Evolutionary conservation across 2,797 vertebrate species (phyloP).

Genomic region (Limosa lapponica): DNA sequence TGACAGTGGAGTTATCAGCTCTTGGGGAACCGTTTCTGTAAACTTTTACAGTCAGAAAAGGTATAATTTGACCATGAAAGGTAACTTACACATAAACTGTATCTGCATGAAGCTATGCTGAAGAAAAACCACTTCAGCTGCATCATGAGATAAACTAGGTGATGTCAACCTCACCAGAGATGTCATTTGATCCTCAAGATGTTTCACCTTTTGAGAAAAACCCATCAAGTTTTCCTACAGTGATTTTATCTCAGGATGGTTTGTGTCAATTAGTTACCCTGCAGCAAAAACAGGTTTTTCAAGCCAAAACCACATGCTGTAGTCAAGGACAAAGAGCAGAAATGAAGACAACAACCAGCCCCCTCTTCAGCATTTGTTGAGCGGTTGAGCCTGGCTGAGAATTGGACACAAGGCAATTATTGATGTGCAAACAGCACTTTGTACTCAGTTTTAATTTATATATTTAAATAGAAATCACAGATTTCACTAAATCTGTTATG

Average conservation of each 20-base stretch:
- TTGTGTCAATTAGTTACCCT: neutral
- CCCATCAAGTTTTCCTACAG: neutral
- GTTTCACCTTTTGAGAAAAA: neutral
- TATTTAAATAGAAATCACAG: constrained; percentile 35
- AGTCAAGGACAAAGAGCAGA: neutral
- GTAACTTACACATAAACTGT: neutral
- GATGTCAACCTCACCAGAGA: neutral
- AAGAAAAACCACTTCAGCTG: neutral
- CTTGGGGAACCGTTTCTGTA: neutral
- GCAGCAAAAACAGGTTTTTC: neutral
- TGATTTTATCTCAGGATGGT: neutral
- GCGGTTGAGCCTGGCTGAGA: neutral
- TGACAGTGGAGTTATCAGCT: neutral
- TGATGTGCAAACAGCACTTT: constrained; percentile 18
- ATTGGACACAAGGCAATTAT: neutral
- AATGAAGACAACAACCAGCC: neutral
- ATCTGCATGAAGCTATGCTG: neutral
- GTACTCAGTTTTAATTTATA: neutral
- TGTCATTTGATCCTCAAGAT: neutral
- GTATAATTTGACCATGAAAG: neutral
- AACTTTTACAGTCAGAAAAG: neutral
- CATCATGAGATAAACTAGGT: neutral
- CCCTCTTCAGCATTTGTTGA: neutral
- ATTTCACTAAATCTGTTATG: neutral
- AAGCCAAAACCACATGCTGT: neutral